Base-by-base conservation (phyloP, 1,140 invertebrate genomes). In the Drosophila pseudoananassae region DNA sequence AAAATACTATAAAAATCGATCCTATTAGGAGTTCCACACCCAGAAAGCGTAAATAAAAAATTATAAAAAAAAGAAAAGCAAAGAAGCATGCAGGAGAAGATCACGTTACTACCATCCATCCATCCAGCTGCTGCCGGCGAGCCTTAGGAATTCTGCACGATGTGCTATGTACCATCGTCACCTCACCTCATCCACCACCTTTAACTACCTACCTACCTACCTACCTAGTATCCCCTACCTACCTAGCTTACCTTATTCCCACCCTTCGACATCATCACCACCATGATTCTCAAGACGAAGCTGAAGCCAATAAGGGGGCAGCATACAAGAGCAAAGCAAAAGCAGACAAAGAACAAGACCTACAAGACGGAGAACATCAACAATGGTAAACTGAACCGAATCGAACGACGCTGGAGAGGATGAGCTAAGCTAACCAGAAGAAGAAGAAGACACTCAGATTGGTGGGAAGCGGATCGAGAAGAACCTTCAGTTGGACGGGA, bases 1-100 rank as follows among this genome's bases (percentile, higher is more conserved):
- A 49, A 14, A 65, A 84, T 79, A 82, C 71, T 84, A 83, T 78
- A 66, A 58, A 58, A 80, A 70, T 51, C 64, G 50, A 84, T 84
- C 81, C 76, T 84, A 84, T 79, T 84, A 73, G 80, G 70, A 84
- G 80, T 72, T 84, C 76, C 80, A 84, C 76, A 84, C 45, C 70
- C 33, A 82, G 43, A 61, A 52, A 20, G 31, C 38, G 15, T 73
- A 73, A 56, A 57, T 47, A 53, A 76, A 87, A 72, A 87, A 43
- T 15, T 15, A 43, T 15, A 43, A 15, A 43, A 43, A 43, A 14
- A 2, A 58, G 2, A 55, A 87, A 78, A 59, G 60, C 58, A 40
- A 76, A 77, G 59, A 82, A 68, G 70, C 63, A 69, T 29, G 52
- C 69, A 45, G 38, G 49, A 73, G 40, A 57, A 59, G 51, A 52